phyloP scores from a whole-genome alignment of 1,140 invertebrate species.

The Halictus rubicundus region DNA sequence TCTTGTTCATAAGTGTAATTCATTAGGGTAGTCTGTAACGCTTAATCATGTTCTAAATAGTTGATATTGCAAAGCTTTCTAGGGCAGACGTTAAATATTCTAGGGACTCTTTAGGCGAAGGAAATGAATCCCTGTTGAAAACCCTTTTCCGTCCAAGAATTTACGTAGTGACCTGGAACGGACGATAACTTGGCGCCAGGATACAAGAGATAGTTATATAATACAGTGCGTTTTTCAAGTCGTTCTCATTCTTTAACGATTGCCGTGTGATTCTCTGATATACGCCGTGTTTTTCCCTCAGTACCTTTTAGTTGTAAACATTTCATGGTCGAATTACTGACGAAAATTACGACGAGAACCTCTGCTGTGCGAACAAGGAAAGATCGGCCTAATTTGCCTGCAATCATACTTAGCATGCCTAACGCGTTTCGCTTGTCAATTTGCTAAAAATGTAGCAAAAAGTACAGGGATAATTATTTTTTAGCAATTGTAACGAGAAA shows the following conservation, averaged over 20 bases:
- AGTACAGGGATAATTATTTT: too few relatives aligned
- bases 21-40: neutral
- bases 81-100: neutral
- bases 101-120: neutral
- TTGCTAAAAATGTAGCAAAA: too few relatives aligned
- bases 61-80: neutral
- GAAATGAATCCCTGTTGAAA: neutral
- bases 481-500: too few relatives aligned
- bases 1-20: neutral
- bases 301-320: neutral
- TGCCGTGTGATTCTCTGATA: neutral
- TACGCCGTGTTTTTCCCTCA: neutral
- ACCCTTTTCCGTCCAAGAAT: conserved; percentile 25
- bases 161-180: conserved; percentile 2
- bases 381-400: neutral
- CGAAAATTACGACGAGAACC: too few relatives aligned
- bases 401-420: too few relatives aligned
- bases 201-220: neutral
- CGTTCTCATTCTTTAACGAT: neutral
- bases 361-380: neutral
- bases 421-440: too few relatives aligned
- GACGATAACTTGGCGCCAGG: neutral
- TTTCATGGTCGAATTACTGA: too few relatives aligned
- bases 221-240: neutral
- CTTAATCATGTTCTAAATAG: neutral